phyloP scores from a whole-genome alignment of 2,113 vertebrate genomes.

The Speoplatyrhinus poulsoni region DNA sequence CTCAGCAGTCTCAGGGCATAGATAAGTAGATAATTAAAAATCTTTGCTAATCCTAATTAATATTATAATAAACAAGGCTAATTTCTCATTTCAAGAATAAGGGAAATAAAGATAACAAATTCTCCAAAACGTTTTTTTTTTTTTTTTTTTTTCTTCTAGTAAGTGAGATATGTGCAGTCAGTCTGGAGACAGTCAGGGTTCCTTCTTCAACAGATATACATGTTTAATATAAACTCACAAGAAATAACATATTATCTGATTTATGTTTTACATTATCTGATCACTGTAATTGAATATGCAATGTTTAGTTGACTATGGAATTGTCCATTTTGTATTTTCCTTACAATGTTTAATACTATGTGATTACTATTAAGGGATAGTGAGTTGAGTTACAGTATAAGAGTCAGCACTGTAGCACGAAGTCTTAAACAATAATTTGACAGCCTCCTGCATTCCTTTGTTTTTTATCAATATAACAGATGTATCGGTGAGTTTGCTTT shows the following conservation, averaged over 20 bases:
- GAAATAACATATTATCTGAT: too few species aligned
- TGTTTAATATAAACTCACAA: too few species aligned
- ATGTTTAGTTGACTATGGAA: too few species aligned
- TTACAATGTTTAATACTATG: too few species aligned
- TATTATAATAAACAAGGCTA: conserved; percentile 3
- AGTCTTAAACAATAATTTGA: not conserved
- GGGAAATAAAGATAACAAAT: not conserved
- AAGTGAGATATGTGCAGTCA: too few species aligned
- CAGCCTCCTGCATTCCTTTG: not conserved
- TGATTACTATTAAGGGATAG: too few species aligned
- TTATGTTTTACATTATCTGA: too few species aligned
- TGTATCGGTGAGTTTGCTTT: conserved; percentile 94
- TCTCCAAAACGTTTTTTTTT: not conserved
- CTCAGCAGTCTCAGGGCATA: conserved; percentile 5
- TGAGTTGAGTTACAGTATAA: not conserved
- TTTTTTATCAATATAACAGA: conserved; percentile 73
- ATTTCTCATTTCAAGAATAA: conserved; percentile 27
- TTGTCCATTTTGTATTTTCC: too few species aligned
- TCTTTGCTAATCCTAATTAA: conserved; percentile 51
- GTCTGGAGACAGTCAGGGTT: too few species aligned
- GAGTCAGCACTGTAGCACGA: not conserved
- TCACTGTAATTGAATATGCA: too few species aligned
- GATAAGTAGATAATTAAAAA: conserved; percentile 52
- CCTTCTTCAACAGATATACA: too few species aligned
- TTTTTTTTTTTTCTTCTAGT: too few species aligned